These are phyloP conservation scores for Pseudorhiza aurosa DNA, from an alignment of 30 jellyfish, hydroid and myxozoan genomes.

Conservation along the genomic window DNA sequence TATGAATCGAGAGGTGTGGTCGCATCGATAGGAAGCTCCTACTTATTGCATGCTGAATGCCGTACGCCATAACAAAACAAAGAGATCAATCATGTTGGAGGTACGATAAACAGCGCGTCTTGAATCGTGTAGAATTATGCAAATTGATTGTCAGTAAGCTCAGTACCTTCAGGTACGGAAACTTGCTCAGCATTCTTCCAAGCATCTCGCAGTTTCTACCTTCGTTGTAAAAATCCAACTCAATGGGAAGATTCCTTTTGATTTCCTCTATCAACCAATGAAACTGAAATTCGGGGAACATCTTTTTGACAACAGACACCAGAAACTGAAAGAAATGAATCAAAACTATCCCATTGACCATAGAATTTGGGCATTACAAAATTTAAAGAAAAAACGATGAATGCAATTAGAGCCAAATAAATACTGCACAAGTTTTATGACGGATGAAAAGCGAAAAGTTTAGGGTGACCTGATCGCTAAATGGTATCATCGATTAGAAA, in stretches of 20 bases:
- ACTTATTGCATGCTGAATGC: too few relatives aligned
- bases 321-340: slow-evolving; percentile 61
- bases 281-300: slow-evolving; percentile 92
- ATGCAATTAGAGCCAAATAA: background rate
- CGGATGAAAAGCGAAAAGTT: background rate
- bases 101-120: background rate
- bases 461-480: too few relatives aligned
- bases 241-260: slow-evolving; percentile 81
- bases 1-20: too few relatives aligned
- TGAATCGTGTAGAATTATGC: background rate
- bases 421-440: background rate
- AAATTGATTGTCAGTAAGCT: background rate
- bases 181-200: slow-evolving; percentile 72
- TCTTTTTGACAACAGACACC: slow-evolving; percentile 68
- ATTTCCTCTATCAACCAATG: slow-evolving; percentile 89
- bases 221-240: slow-evolving; percentile 78
- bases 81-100: too few relatives aligned
- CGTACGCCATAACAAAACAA: too few relatives aligned
- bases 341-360: background rate
- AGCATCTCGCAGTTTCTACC: slow-evolving; percentile 91
- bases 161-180: slow-evolving; percentile 73
- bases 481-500: too few relatives aligned
- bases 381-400: background rate
- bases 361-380: background rate
- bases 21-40: too few relatives aligned